Conservation (phyloP, 92 coral and sea anemone species). For the Galaxea fascicularis region DNA sequence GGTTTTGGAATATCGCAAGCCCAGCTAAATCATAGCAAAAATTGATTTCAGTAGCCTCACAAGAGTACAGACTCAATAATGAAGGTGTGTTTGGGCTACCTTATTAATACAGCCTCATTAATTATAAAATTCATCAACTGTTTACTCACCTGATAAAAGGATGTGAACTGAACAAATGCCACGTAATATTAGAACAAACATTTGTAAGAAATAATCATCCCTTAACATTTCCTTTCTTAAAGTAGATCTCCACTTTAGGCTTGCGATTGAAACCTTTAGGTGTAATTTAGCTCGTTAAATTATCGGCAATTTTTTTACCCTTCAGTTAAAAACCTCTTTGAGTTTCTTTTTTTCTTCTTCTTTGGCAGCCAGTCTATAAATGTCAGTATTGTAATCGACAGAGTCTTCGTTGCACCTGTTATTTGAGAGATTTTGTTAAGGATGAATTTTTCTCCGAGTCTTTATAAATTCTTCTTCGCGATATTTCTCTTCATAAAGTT, state of each 20-base stretch:
- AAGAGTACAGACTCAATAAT: not conserved
- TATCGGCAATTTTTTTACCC: not conserved
- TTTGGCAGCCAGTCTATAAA: no score
- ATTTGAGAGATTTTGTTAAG: not conserved
- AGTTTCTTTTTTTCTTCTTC: not conserved
- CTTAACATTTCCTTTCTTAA: not conserved
- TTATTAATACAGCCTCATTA: not conserved
- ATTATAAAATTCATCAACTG: not conserved
- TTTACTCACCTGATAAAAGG: slow-evolving; percentile 42
- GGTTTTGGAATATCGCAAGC: no score
- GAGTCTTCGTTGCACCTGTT: slow-evolving; percentile 33
- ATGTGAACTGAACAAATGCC: slow-evolving; percentile 26
- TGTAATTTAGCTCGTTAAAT: not conserved
- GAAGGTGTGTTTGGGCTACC: not conserved
- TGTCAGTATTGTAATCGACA: not conserved
- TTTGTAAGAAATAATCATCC: not conserved
- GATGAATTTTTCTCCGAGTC: slow-evolving; percentile 15
- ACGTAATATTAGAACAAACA: slow-evolving; percentile 29
- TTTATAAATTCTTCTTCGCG: slow-evolving; percentile 9
- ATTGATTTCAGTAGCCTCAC: no score
- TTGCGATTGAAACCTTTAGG: not conserved
- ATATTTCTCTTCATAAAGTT: slow-evolving; percentile 18
- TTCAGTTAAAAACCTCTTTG: not conserved
- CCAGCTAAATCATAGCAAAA: no score
- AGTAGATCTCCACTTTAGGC: not conserved